Evolutionary conservation across 2,888 invertebrate species (phyloP), one percentile per base, ranked within the genome.

Genomic region (Aricia artaxerxes): DNA sequence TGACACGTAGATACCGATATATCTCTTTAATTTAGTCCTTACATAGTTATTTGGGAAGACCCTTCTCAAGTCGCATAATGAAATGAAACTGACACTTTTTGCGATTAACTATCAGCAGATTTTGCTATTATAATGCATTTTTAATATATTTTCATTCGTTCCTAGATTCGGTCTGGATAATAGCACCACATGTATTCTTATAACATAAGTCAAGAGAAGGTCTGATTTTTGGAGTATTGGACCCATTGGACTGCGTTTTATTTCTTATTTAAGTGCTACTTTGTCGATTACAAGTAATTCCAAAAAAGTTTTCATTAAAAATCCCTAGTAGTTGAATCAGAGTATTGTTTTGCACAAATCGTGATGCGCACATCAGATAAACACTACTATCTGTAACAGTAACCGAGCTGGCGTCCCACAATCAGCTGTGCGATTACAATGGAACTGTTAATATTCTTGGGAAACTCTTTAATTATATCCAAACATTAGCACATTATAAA

Each of bases 391-490:
- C 44, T 11, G 35, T 69, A 38, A 69, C 69, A 69, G 64, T 69
- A 69, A 69, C 69, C 6, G 69, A 35, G 35, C 69, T 16, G 11
- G 64, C 31, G 35, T 69, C 57, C n/a, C 44, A 40, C 44, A 73
- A 73, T 44, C 40, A 49, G 76, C 75, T 75, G 24, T 44, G 76
- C 16, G 76, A 53, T 53, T 53, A 53, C 76, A 53, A 76, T 76
- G 11, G 35, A 76, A 57, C 49, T 69, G 69, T 57, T 76, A 76
- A 76, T 53, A 53, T 57, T 57, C 49, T 57, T 53, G 53, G 35
- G 53, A 53, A 76, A 76, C 69, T 69, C 2, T 35, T 35, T 57
- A 35, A 76, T 35, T 53, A 76, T 35, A 35, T 24, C 53, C 53
- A 53, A 53, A 11, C 76, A 57, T 76, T 76, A 31, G 49, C 76